These are phyloP conservation scores for Setipinna tenuifilis DNA, from an alignment of 2,797 vertebrate genomes.

Conservation along the genomic window DNA sequence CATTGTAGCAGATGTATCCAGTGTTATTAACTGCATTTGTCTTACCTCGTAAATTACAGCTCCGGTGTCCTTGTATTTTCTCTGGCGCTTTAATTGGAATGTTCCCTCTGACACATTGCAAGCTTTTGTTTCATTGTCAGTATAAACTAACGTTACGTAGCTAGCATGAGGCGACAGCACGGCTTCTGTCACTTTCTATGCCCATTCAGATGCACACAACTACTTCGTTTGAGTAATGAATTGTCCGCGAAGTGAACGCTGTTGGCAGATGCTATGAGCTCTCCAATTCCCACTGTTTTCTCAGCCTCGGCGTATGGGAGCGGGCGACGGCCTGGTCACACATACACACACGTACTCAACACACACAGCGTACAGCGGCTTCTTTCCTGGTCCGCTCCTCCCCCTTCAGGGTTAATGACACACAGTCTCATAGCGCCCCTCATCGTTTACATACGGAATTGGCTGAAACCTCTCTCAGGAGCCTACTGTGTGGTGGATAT, in stretches of 20 bases:
- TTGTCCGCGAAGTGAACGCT: constrained; percentile 24
- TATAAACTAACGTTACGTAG: not conserved
- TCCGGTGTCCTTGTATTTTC: constrained; percentile 30
- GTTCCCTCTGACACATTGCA: constrained; percentile 14
- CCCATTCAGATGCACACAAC: constrained; percentile 22
- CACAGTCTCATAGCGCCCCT: constrained; percentile 18
- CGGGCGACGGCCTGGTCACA: constrained; percentile 31
- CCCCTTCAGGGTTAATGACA: not conserved
- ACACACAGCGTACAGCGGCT: constrained; percentile 24
- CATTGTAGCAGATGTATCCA: not conserved
- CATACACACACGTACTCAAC: not conserved
- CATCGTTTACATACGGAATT: not conserved
- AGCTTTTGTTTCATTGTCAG: constrained; percentile 34
- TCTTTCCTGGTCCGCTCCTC: constrained; percentile 20
- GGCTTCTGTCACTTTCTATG: constrained; percentile 13
- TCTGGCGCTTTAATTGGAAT: constrained; percentile 30
- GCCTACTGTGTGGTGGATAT: not conserved
- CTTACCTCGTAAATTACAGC: constrained; percentile 41
- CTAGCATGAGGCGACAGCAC: constrained; percentile 17
- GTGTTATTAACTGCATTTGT: not conserved
- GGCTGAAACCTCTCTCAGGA: not conserved
- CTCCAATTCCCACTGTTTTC: constrained; percentile 36
- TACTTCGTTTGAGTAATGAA: constrained; percentile 25
- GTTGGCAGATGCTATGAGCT: constrained; percentile 25
- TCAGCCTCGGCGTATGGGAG: constrained; percentile 31